Base-by-base conservation (phyloP, 2,113 vertebrate species). In the Taxidea taxus region DNA sequence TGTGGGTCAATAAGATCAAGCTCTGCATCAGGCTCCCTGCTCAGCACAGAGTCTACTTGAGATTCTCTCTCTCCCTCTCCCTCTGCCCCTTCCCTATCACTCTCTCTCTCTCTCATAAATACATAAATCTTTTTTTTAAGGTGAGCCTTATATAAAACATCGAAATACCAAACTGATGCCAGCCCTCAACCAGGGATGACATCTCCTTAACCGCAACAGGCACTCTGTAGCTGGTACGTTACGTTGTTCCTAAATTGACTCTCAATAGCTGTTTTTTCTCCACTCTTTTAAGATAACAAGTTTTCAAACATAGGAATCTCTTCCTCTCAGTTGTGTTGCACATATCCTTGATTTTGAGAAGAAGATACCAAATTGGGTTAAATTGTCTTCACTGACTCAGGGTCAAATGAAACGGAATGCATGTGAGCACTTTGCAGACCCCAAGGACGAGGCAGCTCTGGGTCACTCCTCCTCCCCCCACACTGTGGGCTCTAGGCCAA, bases 131-230 rank as follows among this genome's bases (percentile, higher is more conserved):
- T 16, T 7, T 54, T 51, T 51, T 54, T 42, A 4, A 54, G 2
- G 21, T 6, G 39, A 16, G 12, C 7, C 49, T 42, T 7, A 0
- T 27, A 6, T 31, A 3, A 27, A 20, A 37, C 29, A 6, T 4
- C 1, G 3, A 18, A 14, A 64, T 15, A 29, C 3, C 49, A 7
- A 15, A 10, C 0, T 0, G 23, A 16, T 11, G 13, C 27, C 1
- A 15, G n/a, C 20, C 8, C 1, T 11, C 83, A 1, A 7, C 72
- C 39, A 83, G 2, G 29, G n/a, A 13, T 4, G 56, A 6, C 31
- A 7, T 34, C 11, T 1, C 18, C 66, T 42, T 0, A 1, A 0
- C 2, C 3, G 0, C 0, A 5, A 6, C 42, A 14, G 77, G 78
- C 7, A 14, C 31, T 51, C 31, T 11, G 9, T 21, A 60, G 75